phyloP scores from a whole-genome alignment of 2,888 invertebrate species.

The Emmelina monodactyla region DNA sequence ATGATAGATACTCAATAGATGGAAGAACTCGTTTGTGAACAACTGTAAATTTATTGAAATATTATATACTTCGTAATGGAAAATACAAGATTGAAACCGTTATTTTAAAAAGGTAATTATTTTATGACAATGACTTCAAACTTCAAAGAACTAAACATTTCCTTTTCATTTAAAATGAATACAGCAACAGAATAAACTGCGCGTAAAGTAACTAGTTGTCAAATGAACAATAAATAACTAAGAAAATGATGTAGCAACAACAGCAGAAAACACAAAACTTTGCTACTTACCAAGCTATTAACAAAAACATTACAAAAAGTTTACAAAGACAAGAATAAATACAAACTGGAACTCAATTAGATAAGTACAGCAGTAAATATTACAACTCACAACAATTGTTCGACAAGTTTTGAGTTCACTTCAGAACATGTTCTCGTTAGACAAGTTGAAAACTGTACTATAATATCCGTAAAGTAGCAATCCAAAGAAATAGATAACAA shows the following conservation, averaged over 20 bases:
- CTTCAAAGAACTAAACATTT: too few species aligned
- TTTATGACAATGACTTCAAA: too few species aligned
- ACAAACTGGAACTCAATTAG: neutral
- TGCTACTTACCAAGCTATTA: neutral
- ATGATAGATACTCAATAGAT: neutral
- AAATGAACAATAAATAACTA: neutral
- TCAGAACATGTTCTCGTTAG: too few species aligned
- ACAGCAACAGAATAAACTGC: neutral
- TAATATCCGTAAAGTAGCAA: too few species aligned
- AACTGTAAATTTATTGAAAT: too few species aligned
- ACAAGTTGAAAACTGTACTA: too few species aligned
- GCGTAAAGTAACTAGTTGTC: neutral
- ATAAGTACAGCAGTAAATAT: slow-evolving; percentile 1
- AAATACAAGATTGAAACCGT: too few species aligned
- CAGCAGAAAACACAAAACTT: neutral
- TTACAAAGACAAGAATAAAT: neutral
- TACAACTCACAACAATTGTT: too few species aligned
- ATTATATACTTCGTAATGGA: too few species aligned
- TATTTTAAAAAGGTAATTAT: neutral
- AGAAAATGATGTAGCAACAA: neutral
- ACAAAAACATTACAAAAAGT: too few species aligned
- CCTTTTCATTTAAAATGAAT: neutral
- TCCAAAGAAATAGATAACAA: too few species aligned
- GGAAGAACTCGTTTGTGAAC: neutral
- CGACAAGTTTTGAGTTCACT: too few species aligned